These are phyloP conservation scores for Naso thynnoides DNA, from an alignment of 2,797 vertebrate species.

Conservation along the genomic window DNA sequence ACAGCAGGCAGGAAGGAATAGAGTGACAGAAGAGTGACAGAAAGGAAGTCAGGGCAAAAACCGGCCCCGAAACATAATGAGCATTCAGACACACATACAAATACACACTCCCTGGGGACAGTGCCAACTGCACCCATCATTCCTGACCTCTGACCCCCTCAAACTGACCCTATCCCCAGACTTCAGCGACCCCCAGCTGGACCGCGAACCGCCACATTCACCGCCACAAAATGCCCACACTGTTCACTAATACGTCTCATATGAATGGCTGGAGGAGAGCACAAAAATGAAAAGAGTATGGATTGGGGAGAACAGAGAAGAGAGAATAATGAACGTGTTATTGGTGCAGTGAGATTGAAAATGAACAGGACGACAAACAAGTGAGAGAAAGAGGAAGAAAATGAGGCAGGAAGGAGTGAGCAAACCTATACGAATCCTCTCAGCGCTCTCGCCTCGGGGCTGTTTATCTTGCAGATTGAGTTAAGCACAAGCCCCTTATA, in stretches of 20 bases:
- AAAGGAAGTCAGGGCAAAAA: conserved; percentile 50
- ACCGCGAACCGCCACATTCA: conserved; percentile 55
- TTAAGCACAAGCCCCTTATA: conserved; percentile 81
- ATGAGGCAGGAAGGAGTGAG: conserved; percentile 51
- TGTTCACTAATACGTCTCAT: conserved; percentile 45
- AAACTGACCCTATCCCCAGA: conserved; percentile 64
- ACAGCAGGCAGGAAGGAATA: conserved; percentile 27
- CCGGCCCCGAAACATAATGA: conserved; percentile 46
- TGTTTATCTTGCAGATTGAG: conserved; percentile 83
- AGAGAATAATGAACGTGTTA: not conserved
- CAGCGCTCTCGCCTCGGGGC: conserved; percentile 62
- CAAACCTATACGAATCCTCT: conserved; percentile 64
- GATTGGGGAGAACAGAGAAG: not conserved
- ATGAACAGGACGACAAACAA: conserved; percentile 10
- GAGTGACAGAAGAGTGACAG: conserved; percentile 40
- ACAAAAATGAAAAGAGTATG: not conserved
- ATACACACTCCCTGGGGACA: conserved; percentile 66
- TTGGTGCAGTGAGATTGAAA: conserved; percentile 1
- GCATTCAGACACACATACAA: conserved; percentile 40
- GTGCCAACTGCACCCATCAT: conserved; percentile 65
- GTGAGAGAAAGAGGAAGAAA: conserved; percentile 42
- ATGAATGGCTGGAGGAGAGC: conserved; percentile 18
- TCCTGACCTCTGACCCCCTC: conserved; percentile 62
- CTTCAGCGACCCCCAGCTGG: conserved; percentile 67
- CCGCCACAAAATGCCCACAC: conserved; percentile 55